Conservation (phyloP, 1,140 invertebrate species). For the Cepaea nemoralis region DNA sequence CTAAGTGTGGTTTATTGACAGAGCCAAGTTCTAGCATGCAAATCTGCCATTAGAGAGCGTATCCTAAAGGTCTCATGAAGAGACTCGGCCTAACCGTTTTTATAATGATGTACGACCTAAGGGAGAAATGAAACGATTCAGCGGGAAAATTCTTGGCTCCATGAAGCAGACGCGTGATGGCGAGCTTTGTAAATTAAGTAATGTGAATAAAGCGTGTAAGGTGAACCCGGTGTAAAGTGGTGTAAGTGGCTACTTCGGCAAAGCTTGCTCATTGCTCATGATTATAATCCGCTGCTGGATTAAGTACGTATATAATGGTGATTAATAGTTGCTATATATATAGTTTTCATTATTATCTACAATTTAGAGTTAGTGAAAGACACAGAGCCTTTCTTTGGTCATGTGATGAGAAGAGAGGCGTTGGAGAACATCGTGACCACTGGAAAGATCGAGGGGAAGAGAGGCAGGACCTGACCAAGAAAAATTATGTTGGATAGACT, state of each 20-base stretch:
- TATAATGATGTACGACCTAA: background rate
- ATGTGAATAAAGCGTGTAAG: background rate
- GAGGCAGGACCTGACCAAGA: too few relatives aligned
- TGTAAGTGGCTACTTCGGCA: background rate
- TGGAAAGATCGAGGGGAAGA: too few relatives aligned
- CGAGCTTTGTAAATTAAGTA: background rate
- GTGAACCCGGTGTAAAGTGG: background rate
- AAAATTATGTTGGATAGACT: too few relatives aligned
- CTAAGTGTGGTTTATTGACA: background rate
- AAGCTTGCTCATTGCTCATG: too few relatives aligned
- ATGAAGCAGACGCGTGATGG: background rate
- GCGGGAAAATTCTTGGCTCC: background rate
- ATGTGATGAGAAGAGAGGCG: too few relatives aligned
- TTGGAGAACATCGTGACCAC: too few relatives aligned
- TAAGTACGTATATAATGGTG: too few relatives aligned
- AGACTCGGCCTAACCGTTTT: background rate
- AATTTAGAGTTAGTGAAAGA: too few relatives aligned
- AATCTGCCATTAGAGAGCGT: background rate
- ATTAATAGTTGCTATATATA: too few relatives aligned
- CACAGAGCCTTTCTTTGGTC: too few relatives aligned
- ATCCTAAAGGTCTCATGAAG: background rate
- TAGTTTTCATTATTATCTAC: too few relatives aligned
- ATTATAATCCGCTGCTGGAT: too few relatives aligned
- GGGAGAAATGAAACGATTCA: background rate
- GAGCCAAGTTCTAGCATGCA: background rate